Evolutionary conservation across 2,888 invertebrate species (phyloP), one percentile per base, ranked within the genome.

Genomic region (Tricholauxania praeusta): DNA sequence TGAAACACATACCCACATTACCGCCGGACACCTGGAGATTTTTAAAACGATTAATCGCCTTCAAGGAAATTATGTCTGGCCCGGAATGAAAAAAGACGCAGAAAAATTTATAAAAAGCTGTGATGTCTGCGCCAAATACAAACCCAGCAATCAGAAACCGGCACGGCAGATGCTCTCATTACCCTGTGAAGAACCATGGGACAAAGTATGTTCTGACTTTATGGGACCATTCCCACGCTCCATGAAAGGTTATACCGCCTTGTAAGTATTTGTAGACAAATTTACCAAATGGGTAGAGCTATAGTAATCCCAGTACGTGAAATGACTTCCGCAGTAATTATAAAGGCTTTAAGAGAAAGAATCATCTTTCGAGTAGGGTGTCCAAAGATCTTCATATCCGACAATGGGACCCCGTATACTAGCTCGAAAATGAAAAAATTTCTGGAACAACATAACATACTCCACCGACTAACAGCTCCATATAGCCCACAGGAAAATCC

Each of bases 391-490:
- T 14, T 74, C 4, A 57, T 74, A 1, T 62, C 74, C 8, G 72
- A 74, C 17, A 74, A 71, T 47, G 62, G 70, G 6, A 60, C 60
- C 8, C 70, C 69, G 12, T 73, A 64, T n/a, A 70, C 70, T 1
- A 57, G 69, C 12, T 64, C 15, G 1, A 39, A 12, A 0, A n/a
- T 62, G 12, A 15, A 32, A 62, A 39, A 15, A 10, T 62, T 22
- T 28, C 47, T 62, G 5, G 39, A 12, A 1, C 15, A 15, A 5
- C 8, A 8, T 8, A 17, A n/a, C 2, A 39, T 62, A 5, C 12
- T 10, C 2, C 47, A 62, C 15, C n/a, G 28, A 32, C 15, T 62
- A 7, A 62, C 60, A 0, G 39, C 60, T 15, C 60, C 60, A 10
- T 62, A 62, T 39, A n/a, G 39, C 3, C 60, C 39, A 8, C 60